Evolutionary conservation across 1,140 invertebrate genomes (phyloP), one percentile per base, ranked within the genome.

Genomic region (Drosophila santomea): DNA sequence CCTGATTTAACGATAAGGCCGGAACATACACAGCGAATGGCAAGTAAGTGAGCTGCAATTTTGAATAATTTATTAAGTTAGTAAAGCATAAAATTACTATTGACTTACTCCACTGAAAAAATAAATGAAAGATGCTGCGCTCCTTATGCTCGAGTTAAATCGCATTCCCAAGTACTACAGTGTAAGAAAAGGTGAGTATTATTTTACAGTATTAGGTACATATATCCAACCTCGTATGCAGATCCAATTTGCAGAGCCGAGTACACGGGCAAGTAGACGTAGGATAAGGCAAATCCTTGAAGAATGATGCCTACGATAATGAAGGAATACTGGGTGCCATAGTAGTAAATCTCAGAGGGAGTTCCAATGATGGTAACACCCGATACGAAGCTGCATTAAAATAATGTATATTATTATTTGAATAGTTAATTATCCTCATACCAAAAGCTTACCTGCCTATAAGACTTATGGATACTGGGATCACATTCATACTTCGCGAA

Each of bases 1-100:
- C 96, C 95, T 97, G 96, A 93, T 96, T 96, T 74, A 98, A 94
- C 47, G 97, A 97, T 83, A 98, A 94, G 1, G 97, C 97, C 28
- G 97, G 97, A 55, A 98, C 96, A 93, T 97, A 98, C 1, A 98
- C 94, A 20, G 98, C 95, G 74, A 98, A 96, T 5, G 97, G 97
- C 91, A 98, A 94, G 93, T 98, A 98, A 14, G 23, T 28, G 4
- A 48, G 2, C 45, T 48, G 14, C 0, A 48, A 28, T 48, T n/a
- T n/a, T 28, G 14, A 1, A 3, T 7, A 7, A 47, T 25, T 47
- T 3, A 8, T 5, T 63, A 98, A 0, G 93, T 36, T 97, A 93
- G 96, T 97, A 59, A 93, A 94, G 3, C 15, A 15, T 2, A 11
- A 0, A 1, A 1, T 7, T 2, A 11, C 0, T 1, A 1, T 7